Base-by-base conservation (phyloP, 2,888 invertebrate species). In the Odontocerum albicorne region DNA sequence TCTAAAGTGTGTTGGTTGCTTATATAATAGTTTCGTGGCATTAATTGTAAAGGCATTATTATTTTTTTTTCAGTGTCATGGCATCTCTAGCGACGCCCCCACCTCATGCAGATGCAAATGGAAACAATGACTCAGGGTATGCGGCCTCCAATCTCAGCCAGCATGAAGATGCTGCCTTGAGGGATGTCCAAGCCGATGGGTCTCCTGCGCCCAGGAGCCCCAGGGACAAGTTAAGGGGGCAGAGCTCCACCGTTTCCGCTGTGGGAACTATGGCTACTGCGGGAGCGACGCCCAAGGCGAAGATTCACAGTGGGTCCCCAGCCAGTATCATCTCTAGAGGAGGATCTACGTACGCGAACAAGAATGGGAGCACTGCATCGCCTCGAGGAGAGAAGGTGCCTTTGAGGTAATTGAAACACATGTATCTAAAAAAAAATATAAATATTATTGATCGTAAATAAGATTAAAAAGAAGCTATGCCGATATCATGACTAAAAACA, bases 51-150 rank as follows among this genome's bases (percentile, higher is more conserved):
- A n/a, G n/a, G n/a, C n/a, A n/a, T n/a, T n/a, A n/a, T 52, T n/a
- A 44, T 52, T 52, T 49, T 58, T 60, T 66, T 69, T 71, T 67
- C 64, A 82, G 80, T 63, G 80, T 82, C 66, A 80, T 82, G 66
- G 81, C 80, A 51, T 80, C 77, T 65, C 74, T 83, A 66, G 71
- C 72, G 56, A 69, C 76, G 38, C 79, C 81, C 19, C 82, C 84
- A 40, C 66, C 73, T 13, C 67, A 83, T 39, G 80, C 82, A 42
- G 89, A 89, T 67, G 85, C 88, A 32, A 90, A 90, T 69, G 90
- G 90, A 63, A 90, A 90, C 80, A 89, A 90, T 72, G 90, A 90
- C 73, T 88, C 89, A 53, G 90, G 90, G 56, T 91, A 91, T 72
- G 88, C 86, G 54, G 82, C 87, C 57, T 86, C 83, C 64, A 82